A percentile compares a stretch with the other conserved stretches of the same genome.
Evolutionary conservation across 2,113 vertebrate species (phyloP).

Genomic region (Festucalex cinctus): DNA sequence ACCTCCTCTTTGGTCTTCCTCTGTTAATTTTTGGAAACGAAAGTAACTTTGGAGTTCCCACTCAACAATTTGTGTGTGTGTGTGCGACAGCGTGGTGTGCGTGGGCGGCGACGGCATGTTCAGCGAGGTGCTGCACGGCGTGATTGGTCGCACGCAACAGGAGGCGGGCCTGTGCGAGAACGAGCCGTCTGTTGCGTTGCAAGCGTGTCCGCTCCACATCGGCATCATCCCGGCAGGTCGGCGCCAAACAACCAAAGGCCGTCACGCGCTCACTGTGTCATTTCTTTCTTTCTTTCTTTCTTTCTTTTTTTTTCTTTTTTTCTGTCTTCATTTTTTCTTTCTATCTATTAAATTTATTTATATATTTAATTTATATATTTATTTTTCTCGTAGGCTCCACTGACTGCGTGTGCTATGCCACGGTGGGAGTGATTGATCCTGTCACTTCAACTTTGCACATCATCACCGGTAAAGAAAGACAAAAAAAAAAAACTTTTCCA

Average conservation of each 20-base stretch:
- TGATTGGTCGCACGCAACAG: conserved; percentile 77
- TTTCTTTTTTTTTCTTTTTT: neutral
- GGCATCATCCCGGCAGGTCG: conserved; percentile 82
- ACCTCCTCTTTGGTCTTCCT: too few species aligned
- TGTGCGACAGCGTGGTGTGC: conserved; percentile 74
- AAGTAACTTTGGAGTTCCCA: too few species aligned
- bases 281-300: neutral
- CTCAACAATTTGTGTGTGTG: conserved; percentile 18
- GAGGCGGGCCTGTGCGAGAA: conserved; percentile 74
- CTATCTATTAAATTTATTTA: too few species aligned
- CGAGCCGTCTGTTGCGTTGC: conserved; percentile 57
- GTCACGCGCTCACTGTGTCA: too few species aligned
- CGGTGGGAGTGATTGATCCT: conserved; percentile 76
- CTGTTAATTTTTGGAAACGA: too few species aligned
- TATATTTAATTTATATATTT: too few species aligned
- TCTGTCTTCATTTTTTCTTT: too few species aligned
- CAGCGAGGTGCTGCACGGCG: conserved; percentile 78
- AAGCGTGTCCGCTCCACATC: conserved; percentile 75
- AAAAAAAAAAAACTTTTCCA: neutral
- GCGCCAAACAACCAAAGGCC: neutral
- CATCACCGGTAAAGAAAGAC: conserved; percentile 68
- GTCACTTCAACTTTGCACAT: conserved; percentile 79
- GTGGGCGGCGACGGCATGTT: conserved; percentile 84
- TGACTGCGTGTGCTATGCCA: conserved; percentile 79
- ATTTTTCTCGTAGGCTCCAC: conserved; percentile 67